Percentiles rank a stretch among this genome's conserved stretches.
Evolutionary conservation across 2,797 vertebrate genomes (phyloP).

Genomic region (Alouatta caraya): DNA sequence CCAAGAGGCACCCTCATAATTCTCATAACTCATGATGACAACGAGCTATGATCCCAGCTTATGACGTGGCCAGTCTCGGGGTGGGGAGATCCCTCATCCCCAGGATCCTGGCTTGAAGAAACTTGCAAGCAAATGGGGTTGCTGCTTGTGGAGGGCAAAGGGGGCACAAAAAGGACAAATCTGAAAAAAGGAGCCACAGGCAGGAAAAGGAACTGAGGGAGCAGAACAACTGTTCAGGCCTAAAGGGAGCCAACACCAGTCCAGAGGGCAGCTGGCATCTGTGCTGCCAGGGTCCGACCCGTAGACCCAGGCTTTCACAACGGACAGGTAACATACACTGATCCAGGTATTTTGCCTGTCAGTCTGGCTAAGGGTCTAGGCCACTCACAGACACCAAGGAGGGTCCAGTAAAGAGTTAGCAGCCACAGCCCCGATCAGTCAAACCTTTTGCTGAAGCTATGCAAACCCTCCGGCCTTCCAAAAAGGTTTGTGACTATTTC

Average conservation of each 20-base stretch:
- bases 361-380: too few species aligned
- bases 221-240: background rate
- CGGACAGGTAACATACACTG: too few species aligned
- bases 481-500: too few species aligned
- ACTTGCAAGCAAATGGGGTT: background rate
- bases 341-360: too few species aligned
- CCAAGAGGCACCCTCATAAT: background rate
- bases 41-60: background rate
- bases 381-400: too few species aligned
- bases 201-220: background rate
- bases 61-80: background rate
- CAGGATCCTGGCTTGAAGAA: background rate
- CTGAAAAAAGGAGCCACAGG: background rate
- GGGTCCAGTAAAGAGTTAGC: too few species aligned
- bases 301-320: too few species aligned
- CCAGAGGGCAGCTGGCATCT: background rate
- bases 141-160: background rate
- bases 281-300: background rate
- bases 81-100: fast-evolving
- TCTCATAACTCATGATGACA: background rate
- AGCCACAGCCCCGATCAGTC: too few species aligned
- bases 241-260: background rate
- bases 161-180: background rate
- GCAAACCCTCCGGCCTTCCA: too few species aligned
- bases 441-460: too few species aligned